Evolutionary conservation across 23 tunicate genomes (phyloP), one percentile per base, ranked within the genome.

Genomic region (Pegea sp.): DNA sequence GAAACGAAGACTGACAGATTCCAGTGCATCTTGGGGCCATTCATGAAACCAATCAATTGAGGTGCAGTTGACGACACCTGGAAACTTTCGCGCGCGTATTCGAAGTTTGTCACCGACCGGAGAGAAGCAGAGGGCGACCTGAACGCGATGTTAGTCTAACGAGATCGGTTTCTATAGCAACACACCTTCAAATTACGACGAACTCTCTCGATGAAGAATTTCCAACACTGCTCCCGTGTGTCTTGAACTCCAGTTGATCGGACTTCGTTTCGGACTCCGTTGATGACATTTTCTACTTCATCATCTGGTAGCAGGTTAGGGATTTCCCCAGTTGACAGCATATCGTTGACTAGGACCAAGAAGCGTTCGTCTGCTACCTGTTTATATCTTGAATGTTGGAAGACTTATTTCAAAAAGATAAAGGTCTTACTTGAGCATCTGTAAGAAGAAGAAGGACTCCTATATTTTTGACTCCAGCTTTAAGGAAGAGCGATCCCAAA

Each of bases 31-130:
- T 57, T 87, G 52, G 25, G 96, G 96, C 96, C 96, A 87, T 32
- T 87, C 96, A 57, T 87, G 96, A 72, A 87, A 87, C 96, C 96
- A 87, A 60, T 87, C 96, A n/a, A 87, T 87, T 38, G 96, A 75
- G 3, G 96, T 87, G 65, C 96, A 87, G 62, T 87, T 87, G 64
- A 87, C 96, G 7, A 87, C 87, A 1, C 78, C 96, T 1, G 96
- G 96, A 49, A 87, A 87, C 49, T 87, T 87, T 19, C 96, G 68
- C 7, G 96, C 96, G 1, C 96, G 53, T 2, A 87, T 88, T 13
- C 96, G 72, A 53, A 87, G 78, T 29, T 75, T 87, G 62, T 66
- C 75, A 3, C 96, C 96, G 26, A 87, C 96, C 3, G 96, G 96
- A 6, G 96, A 87, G 70, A 87, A 87, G 64, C 96, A 87, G 28